Evolutionary conservation across 2,113 vertebrate genomes (phyloP).

Genomic region (Cryptotis parvus): DNA sequence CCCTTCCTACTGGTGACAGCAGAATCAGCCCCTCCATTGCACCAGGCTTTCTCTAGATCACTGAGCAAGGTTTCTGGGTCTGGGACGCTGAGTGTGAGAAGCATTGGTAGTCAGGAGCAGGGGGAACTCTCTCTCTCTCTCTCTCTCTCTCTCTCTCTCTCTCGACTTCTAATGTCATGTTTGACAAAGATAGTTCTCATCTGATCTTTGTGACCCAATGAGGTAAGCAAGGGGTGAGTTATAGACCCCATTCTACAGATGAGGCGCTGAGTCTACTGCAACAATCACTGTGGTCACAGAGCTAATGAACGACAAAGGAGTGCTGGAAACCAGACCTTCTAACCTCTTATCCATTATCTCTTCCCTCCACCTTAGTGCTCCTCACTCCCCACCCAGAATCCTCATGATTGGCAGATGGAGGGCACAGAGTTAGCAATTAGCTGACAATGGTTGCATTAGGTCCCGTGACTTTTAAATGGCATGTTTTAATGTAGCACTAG

Average conservation of each 20-base stretch:
- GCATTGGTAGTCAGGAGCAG: neutral
- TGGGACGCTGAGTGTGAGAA: neutral
- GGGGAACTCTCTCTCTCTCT: neutral
- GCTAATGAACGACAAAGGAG: conserved; percentile 4
- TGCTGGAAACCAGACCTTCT: neutral
- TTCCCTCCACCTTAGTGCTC: neutral
- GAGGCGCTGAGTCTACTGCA: neutral
- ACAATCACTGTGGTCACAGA: neutral
- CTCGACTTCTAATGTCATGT: neutral
- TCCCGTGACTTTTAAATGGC: neutral
- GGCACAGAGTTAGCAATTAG: neutral
- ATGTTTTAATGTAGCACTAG: neutral
- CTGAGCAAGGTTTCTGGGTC: neutral
- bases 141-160: neutral
- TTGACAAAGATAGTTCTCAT: conserved; percentile 23
- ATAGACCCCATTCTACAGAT: neutral
- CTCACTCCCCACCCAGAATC: neutral
- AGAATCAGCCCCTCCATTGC: neutral
- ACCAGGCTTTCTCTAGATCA: neutral
- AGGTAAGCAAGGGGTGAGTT: neutral
- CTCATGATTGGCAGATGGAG: neutral
- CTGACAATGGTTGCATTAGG: neutral
- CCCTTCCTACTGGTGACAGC: neutral
- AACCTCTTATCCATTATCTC: neutral
- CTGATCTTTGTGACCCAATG: neutral